Percentiles rank a stretch among this genome's conserved stretches.
Evolutionary conservation across 2,113 vertebrate genomes (phyloP).

Genomic region (Octodon degus): DNA sequence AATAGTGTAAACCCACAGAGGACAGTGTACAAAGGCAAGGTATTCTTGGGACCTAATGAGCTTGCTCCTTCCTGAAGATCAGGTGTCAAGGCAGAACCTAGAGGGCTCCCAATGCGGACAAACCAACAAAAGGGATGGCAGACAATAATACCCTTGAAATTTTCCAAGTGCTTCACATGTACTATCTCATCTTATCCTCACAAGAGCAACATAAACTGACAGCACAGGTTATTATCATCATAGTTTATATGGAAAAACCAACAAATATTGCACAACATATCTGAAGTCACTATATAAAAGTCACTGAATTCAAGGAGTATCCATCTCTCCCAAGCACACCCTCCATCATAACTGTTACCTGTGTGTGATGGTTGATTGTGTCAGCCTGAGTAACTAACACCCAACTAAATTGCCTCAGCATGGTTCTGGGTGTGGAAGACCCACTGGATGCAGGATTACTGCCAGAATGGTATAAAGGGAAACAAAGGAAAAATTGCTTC

Average conservation of each 20-base stretch:
- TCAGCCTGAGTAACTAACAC: background rate
- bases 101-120: constrained; percentile 48
- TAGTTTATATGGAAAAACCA: constrained; percentile 45
- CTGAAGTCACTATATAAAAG: background rate
- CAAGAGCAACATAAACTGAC: background rate
- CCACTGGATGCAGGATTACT: background rate
- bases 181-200: constrained; percentile 59
- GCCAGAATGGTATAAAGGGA: background rate
- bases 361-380: background rate
- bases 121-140: constrained; percentile 47
- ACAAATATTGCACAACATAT: constrained; percentile 14
- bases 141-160: constrained; percentile 62
- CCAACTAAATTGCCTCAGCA: background rate
- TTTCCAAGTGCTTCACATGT: constrained; percentile 48
- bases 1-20: constrained; percentile 21
- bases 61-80: constrained; percentile 39
- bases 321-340: background rate
- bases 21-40: background rate
- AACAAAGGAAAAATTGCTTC: background rate
- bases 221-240: constrained; percentile 17
- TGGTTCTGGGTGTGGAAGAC: background rate
- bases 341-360: background rate
- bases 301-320: background rate
- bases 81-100: constrained; percentile 38
- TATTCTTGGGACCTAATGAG: background rate